These are phyloP conservation scores for Cheilosia variabilis DNA, from an alignment of 2,888 invertebrate genomes.

Conservation along the genomic window DNA sequence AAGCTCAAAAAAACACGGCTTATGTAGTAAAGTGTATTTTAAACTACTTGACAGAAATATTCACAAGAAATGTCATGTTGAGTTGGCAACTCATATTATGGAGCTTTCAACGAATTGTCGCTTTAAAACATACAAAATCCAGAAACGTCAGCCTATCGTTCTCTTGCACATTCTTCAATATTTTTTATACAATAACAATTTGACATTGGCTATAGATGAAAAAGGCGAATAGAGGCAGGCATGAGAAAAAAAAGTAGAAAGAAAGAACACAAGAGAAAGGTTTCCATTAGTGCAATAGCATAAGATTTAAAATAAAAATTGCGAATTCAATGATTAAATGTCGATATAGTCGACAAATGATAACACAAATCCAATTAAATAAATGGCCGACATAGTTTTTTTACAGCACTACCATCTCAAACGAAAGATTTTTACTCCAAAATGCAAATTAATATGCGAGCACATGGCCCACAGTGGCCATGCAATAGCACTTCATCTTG, in stretches of 20 bases:
- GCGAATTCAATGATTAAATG: slow-evolving; percentile 58
- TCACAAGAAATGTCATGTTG: not conserved
- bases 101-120: slow-evolving; percentile 21
- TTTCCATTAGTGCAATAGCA: slow-evolving; percentile 36
- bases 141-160: slow-evolving; percentile 58
- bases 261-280: slow-evolving; percentile 60
- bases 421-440: not conserved
- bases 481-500: slow-evolving; percentile 49
- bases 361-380: not conserved
- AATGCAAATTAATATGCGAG: slow-evolving; percentile 44
- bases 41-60: too few relatives aligned
- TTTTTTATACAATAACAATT: slow-evolving; percentile 50
- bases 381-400: not conserved
- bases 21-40: too few relatives aligned
- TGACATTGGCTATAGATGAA: slow-evolving; percentile 52
- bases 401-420: not conserved
- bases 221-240: slow-evolving; percentile 37
- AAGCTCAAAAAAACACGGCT: too few relatives aligned
- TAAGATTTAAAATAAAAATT: slow-evolving; percentile 60
- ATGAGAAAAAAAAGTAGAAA: slow-evolving; percentile 25
- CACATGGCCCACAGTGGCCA: slow-evolving; percentile 63
- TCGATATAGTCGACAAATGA: not conserved
- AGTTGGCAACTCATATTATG: slow-evolving; percentile 41
- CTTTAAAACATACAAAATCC: slow-evolving; percentile 20
- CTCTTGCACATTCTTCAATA: slow-evolving; percentile 10